Evolutionary conservation across 2,888 invertebrate genomes (phyloP).

Genomic region (Eristalis arbustorum): DNA sequence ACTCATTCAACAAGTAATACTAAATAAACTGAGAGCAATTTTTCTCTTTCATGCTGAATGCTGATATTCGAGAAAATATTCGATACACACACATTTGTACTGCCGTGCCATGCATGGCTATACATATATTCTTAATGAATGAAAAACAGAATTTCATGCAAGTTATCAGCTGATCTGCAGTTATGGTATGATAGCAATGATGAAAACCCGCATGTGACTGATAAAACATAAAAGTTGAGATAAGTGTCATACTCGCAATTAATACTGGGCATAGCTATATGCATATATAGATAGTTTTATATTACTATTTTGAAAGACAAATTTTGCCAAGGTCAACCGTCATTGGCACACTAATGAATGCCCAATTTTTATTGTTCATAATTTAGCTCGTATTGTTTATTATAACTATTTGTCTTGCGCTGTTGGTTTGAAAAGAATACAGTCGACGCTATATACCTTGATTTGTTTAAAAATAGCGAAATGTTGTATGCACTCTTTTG

Average conservation of each 20-base stretch:
- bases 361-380: neutral
- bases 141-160: neutral
- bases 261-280: neutral
- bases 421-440: no score
- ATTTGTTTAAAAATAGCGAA: no score
- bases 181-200: neutral
- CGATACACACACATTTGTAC: neutral
- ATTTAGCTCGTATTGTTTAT: neutral
- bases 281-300: no score
- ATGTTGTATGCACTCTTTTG: no score
- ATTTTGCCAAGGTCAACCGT: neutral
- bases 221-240: neutral
- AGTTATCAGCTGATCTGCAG: neutral
- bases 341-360: neutral
- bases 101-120: neutral
- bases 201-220: neutral
- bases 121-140: neutral
- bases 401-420: neutral
- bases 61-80: neutral
- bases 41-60: neutral
- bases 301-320: neutral
- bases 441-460: no score
- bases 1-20: neutral
- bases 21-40: neutral
- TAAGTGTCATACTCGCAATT: neutral